A percentile compares a stretch with the other conserved stretches of the same genome.
Conservation (phyloP, 1,140 invertebrate genomes). For the Drosophila kikkawai region DNA sequence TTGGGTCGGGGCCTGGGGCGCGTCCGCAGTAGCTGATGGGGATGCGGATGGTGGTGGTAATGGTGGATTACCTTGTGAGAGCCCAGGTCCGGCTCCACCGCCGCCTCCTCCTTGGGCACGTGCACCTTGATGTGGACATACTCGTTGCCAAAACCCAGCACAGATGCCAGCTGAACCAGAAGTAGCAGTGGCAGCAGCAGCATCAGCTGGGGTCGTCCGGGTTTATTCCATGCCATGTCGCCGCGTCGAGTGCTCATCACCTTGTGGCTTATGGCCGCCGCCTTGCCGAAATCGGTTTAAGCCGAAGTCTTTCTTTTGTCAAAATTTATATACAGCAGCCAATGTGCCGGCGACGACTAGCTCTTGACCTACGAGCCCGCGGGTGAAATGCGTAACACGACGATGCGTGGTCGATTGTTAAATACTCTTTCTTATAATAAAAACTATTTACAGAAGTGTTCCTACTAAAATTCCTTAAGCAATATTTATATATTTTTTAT, state of each 20-base stretch:
- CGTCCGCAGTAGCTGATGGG: conserved; percentile 38
- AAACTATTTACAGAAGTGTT: too few species aligned
- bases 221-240: conserved; percentile 22
- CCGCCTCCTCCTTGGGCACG: conserved; percentile 65
- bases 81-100: conserved; percentile 34
- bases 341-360: conserved; percentile 44
- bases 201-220: not conserved
- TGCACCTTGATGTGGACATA: conserved; percentile 81
- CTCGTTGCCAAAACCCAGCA: conserved; percentile 66
- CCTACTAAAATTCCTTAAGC: too few species aligned
- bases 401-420: not conserved
- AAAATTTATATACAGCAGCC: conserved; percentile 74
- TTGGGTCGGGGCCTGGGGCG: conserved; percentile 40
- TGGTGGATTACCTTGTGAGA: conserved; percentile 73
- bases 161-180: conserved; percentile 6
- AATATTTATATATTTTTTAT: too few species aligned
- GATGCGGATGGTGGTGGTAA: conserved; percentile 66
- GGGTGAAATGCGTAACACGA: conserved; percentile 19
- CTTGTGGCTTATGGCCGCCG: conserved; percentile 57
- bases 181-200: conserved; percentile 5
- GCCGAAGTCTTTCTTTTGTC: conserved; percentile 74
- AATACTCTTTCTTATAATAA: conserved; percentile 1
- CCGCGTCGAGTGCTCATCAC: conserved; percentile 36
- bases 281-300: conserved; percentile 81
- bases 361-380: conserved; percentile 55